phyloP scores from a whole-genome alignment of 1,140 invertebrate species.

The Oedothorax gibbosus region DNA sequence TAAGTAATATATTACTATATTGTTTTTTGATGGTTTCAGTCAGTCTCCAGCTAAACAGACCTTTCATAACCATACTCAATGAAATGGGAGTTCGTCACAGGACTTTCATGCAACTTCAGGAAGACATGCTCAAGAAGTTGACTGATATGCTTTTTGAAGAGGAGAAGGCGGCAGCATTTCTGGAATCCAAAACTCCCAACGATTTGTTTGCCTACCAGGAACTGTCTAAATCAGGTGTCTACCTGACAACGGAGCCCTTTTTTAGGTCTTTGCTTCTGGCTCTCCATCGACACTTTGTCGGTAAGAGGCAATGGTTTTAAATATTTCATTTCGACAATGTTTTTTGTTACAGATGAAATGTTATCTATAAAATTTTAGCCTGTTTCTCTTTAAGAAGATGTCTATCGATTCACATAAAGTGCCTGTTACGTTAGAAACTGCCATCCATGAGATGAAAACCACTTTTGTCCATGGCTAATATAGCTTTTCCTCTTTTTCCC shows the following conservation, averaged over 20 bases:
- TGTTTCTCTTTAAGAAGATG: too few relatives aligned
- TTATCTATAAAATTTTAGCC: too few relatives aligned
- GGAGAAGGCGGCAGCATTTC: conserved; percentile 52
- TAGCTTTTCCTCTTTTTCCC: too few relatives aligned
- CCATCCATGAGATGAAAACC: too few relatives aligned
- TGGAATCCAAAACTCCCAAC: conserved; percentile 36
- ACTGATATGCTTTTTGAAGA: conserved; percentile 61
- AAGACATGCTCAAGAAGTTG: conserved; percentile 45
- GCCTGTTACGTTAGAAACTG: too few relatives aligned
- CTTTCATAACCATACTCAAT: conserved; percentile 60
- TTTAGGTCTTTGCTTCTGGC: conserved; percentile 57
- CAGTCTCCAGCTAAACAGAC: conserved; percentile 58
- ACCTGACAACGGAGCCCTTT: conserved; percentile 62
- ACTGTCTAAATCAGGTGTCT: conserved; percentile 54
- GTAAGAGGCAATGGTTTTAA: conserved; percentile 38
- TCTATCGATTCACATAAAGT: too few relatives aligned
- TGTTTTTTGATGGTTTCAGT: conserved; percentile 30
- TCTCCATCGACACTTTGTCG: conserved; percentile 25
- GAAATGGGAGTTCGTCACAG: conserved; percentile 48
- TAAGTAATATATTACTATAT: neutral
- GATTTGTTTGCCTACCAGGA: conserved; percentile 33
- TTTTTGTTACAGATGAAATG: neutral
- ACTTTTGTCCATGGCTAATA: too few relatives aligned
- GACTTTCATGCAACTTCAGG: conserved; percentile 55
- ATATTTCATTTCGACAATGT: conserved; percentile 11